A percentile compares a stretch with the other conserved stretches of the same genome.
These are phyloP conservation scores for Hypotaenidia okinawae DNA, from an alignment of 2,797 vertebrate genomes.

Conservation along the genomic window DNA sequence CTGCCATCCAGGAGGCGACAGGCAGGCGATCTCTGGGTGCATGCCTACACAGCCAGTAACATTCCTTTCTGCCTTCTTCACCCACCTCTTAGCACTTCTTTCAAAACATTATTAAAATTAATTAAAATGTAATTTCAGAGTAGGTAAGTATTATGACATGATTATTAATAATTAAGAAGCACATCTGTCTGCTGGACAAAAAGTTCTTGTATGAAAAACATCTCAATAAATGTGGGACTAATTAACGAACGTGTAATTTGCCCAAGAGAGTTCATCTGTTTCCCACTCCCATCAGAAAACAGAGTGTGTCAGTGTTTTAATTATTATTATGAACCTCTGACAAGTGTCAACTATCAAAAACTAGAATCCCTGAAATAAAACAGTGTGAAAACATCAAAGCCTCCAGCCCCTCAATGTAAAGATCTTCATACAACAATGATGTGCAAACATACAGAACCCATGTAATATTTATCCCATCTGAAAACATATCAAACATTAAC, in stretches of 20 bases:
- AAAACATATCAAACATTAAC: constrained; percentile 33
- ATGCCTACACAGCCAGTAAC: not conserved
- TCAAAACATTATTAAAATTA: constrained; percentile 37
- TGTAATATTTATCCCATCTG: not conserved
- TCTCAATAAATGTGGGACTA: not conserved
- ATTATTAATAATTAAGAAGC: not conserved
- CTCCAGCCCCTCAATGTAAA: not conserved
- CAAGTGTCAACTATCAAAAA: not conserved
- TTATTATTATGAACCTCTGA: not conserved
- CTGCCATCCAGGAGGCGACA: not conserved
- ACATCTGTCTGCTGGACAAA: not conserved
- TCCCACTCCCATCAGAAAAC: not conserved
- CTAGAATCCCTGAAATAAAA: not conserved
- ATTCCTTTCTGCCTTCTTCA: constrained; percentile 37
- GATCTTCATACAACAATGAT: not conserved
- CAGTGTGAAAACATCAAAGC: not conserved
- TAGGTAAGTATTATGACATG: not conserved
- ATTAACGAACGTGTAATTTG: constrained; percentile 4
- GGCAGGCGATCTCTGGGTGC: not conserved
- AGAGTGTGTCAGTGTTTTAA: not conserved
- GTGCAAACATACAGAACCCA: not conserved
- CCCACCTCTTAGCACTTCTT: not conserved
- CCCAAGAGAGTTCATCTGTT: not conserved
- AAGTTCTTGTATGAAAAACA: not conserved
- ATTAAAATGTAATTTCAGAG: constrained; percentile 34